phyloP scores from a whole-genome alignment of 2,888 invertebrate species.

The Herminia tarsipennalis region DNA sequence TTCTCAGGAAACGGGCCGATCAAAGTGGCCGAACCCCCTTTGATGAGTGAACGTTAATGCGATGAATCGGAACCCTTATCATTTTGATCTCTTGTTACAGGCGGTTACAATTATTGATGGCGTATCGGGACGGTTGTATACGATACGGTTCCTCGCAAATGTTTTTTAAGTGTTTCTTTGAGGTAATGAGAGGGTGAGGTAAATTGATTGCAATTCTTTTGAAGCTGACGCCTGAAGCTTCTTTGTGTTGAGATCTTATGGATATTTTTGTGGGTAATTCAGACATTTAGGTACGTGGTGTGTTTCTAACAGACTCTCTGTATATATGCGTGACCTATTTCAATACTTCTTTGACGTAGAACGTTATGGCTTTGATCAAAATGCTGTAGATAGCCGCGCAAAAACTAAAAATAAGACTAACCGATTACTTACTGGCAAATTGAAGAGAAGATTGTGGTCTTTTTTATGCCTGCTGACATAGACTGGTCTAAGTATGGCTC shows the following conservation, averaged over 20 bases:
- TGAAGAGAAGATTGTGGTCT: no score
- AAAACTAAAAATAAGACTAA: no score
- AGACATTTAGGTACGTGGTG: slow-evolving; percentile 3
- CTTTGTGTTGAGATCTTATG: background rate
- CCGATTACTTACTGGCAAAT: no score
- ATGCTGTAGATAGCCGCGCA: no score
- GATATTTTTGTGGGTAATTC: background rate
- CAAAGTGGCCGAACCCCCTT: slow-evolving; percentile 64
- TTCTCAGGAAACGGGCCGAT: slow-evolving; percentile 73
- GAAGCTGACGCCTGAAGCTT: background rate
- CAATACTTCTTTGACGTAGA: no score
- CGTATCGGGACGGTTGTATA: slow-evolving; percentile 23
- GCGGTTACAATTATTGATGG: slow-evolving; percentile 40
- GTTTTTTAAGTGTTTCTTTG: slow-evolving; percentile 6
- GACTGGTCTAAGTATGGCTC: no score
- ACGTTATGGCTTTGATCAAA: no score
- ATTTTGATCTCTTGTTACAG: slow-evolving; percentile 64
- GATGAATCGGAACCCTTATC: slow-evolving; percentile 62
- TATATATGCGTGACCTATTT: no score
- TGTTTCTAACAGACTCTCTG: no score
- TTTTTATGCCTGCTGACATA: no score
- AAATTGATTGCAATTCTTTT: slow-evolving; percentile 4
- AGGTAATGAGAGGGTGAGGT: background rate
- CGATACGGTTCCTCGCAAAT: slow-evolving; percentile 5
- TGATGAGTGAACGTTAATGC: slow-evolving; percentile 63